A percentile compares a stretch with the other conserved stretches of the same genome.
These are phyloP conservation scores for Myrmecophaga tridactyla DNA, from an alignment of 2,113 vertebrate species.

Conservation along the genomic window DNA sequence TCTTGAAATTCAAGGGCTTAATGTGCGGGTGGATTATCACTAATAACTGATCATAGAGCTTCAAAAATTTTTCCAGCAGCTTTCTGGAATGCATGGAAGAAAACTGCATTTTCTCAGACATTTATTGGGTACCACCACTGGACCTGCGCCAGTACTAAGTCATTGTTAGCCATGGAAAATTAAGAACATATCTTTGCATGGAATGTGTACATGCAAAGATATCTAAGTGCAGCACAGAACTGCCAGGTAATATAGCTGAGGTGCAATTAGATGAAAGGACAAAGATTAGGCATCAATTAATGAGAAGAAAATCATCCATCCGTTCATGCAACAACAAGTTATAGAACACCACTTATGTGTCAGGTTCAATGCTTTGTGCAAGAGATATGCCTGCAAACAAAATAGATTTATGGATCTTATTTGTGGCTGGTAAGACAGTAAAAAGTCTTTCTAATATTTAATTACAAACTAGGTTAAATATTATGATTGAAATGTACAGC, in stretches of 20 bases:
- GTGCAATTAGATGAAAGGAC: background rate
- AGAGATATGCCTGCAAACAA: background rate
- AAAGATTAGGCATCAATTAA: background rate
- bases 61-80: background rate
- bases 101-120: background rate
- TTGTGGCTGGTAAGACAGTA: background rate
- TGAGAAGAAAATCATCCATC: background rate
- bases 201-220: background rate
- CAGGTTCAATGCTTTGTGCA: background rate
- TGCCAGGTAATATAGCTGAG: background rate
- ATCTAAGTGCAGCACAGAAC: background rate
- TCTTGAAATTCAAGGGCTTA: background rate
- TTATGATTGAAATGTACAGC: background rate
- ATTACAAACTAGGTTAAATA: background rate
- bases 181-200: background rate
- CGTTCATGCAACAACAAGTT: background rate
- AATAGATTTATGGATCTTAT: background rate
- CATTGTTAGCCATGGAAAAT: background rate
- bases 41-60: background rate
- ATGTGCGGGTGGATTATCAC: background rate
- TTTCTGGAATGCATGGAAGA: background rate
- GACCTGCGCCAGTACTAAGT: background rate
- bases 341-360: background rate
- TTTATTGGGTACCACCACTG: background rate
- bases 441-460: slow-evolving; percentile 22